Evolutionary conservation across 2,797 vertebrate genomes (phyloP), one percentile per base, ranked within the genome.

Genomic region (Valencia hispanica): DNA sequence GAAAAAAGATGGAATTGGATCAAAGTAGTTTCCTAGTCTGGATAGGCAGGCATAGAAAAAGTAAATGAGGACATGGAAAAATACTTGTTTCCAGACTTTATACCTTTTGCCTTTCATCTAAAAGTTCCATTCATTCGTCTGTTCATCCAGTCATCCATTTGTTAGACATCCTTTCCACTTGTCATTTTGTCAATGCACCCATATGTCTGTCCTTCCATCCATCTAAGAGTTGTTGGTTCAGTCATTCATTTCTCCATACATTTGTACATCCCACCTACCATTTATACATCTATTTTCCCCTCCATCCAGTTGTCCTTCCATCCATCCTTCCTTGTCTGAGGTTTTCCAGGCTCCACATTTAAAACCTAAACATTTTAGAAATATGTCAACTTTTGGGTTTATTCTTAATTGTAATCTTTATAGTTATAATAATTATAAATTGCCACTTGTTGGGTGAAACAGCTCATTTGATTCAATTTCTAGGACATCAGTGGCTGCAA

Each of bases 401-500:
- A 45, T 68, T 4, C 22, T 41, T 22, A n/a, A 14, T 18, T 8
- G 25, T 68, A 43, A 45, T 6, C 14, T 45, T 27, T 68, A 12
- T 43, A 15, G 8, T 66, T 22, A 43, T 25, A 5, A 1, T 10
- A 2, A 15, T n/a, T 30, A n/a, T 15, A 43, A n/a, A 3, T 39
- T 43, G 65, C 25, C 7, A 14, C 25, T 43, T 27, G 11, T 5
- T 27, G 39, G 41, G 22, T 63, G n/a, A 61, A 20, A 47, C 2
- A 9, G 39, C 43, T 47, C 2, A 18, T n/a, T 30, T 36, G 11
- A 55, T 78, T 22, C 0, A 18, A 39, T 69, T 78, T 86, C 22
- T 80, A 99, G 98, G 97, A 97, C 63, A 94, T 99, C 57, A 88
- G 94, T 74, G 97, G 97, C 79, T 99, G 98, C 87, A 97, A 85